Evolutionary conservation across 2,797 vertebrate species (phyloP), one percentile per base, ranked within the genome.

Genomic region (Bryconaethiops microstoma): DNA sequence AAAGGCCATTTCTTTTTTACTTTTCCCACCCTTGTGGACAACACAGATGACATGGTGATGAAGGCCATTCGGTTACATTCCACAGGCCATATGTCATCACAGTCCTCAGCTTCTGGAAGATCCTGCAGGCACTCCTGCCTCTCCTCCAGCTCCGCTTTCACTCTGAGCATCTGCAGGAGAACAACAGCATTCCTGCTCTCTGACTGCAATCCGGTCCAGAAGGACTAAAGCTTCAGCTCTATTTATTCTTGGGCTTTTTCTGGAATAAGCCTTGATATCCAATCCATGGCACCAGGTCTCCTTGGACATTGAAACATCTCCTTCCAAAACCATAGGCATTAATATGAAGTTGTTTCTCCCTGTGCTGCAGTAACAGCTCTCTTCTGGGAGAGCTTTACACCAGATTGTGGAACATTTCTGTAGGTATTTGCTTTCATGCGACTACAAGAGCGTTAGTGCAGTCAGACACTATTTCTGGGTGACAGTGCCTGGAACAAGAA

Each of bases 41-140:
- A 73, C 50, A 55, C 35, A 35, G 35, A 35, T 25, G 76, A 72
- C 57, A 64, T 10, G 48, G 63, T 64, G 68, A 81, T 57, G 59
- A 62, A 52, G 45, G 74, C 29, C 54, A 71, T 76, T 76, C 29
- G 9, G 29, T 76, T 71, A 12, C 74, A 76, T 81, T 81, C 79
- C 68, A 72, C 16, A 13, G 1, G 19, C 67, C 69, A 13, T 73
- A 73, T 77, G 80, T 82, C 55, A 73, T 82, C 21, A 70, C 65
- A 42, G 67, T 71, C 45, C 65, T 5, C 10, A 42, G 52, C 54
- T 81, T 65, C 73, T 68, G 72, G 23, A 69, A 75, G 73, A 54
- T 39, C 72, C 55, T 25, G 52, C 48, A 12, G 54, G n/a, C 45
- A 29, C 75, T 64, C 35, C 67, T 62, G 25, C 67, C 40, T 60